Evolutionary conservation across 64 coral and sea anemone genomes (phyloP).

Genomic region (Montipora efflorescens): DNA sequence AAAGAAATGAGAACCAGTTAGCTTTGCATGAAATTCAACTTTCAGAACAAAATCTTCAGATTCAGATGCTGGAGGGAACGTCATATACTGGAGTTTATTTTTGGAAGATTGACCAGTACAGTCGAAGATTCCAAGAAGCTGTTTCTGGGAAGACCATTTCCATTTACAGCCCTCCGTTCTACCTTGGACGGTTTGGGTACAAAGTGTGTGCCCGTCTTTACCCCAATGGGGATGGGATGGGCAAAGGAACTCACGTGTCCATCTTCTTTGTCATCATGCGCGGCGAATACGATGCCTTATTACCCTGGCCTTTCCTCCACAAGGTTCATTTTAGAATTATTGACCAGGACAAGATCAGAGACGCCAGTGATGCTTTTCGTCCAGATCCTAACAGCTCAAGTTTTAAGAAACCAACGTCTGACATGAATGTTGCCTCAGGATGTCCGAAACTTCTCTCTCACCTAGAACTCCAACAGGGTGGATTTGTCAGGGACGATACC

Average conservation of each 20-base stretch:
- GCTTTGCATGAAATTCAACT: conserved; percentile 42
- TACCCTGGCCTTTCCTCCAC: conserved; percentile 36
- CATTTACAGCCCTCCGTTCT: conserved; percentile 34
- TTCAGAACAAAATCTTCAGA: conserved; percentile 45
- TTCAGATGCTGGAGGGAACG: conserved; percentile 53
- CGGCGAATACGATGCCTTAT: conserved; percentile 52
- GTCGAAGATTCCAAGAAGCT: conserved; percentile 26
- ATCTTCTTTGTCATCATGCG: conserved; percentile 46
- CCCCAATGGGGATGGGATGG: conserved; percentile 46
- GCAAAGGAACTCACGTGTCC: conserved; percentile 25
- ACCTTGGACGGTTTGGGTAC: conserved; percentile 40
- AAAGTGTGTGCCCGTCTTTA: conserved; percentile 44
- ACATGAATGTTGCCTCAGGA: conserved; percentile 68
- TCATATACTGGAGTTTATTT: conserved; percentile 56
- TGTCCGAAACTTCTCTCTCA: conserved; percentile 47
- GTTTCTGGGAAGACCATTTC: not conserved
- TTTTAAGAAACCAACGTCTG: conserved; percentile 26
- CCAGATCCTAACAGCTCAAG: conserved; percentile 36
- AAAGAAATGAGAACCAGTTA: conserved; percentile 27
- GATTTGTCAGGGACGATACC: conserved; percentile 39
- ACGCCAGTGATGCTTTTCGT: conserved; percentile 25
- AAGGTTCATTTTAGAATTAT: conserved; percentile 16
- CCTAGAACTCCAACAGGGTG: not conserved
- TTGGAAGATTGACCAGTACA: conserved; percentile 63
- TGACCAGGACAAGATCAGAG: not conserved